These are phyloP conservation scores for Premnoplex brunnescens DNA, from an alignment of 2,797 vertebrate species.

Conservation along the genomic window DNA sequence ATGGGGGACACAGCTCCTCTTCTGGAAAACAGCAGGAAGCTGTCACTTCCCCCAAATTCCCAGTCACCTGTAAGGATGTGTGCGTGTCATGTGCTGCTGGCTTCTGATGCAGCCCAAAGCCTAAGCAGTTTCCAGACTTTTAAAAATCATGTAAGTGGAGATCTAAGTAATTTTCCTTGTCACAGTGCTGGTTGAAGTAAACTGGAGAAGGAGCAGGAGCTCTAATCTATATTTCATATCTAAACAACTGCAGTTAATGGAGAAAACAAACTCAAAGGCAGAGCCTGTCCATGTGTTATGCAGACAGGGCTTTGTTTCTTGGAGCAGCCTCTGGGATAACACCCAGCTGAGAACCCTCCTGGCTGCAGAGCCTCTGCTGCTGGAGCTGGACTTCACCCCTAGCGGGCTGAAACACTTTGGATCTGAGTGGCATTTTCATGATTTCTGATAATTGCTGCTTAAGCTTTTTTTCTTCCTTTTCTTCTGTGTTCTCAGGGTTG, in stretches of 20 bases:
- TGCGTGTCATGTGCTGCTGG: neutral
- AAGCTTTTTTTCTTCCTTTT: too few relatives aligned
- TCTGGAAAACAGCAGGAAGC: neutral
- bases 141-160: neutral
- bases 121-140: neutral
- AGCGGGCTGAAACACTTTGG: neutral
- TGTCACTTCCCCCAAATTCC: neutral
- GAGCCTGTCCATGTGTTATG: neutral
- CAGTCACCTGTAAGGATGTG: neutral
- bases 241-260: neutral
- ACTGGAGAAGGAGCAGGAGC: neutral
- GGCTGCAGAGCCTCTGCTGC: neutral
- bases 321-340: neutral
- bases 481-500: neutral
- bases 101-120: neutral
- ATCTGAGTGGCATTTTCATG: neutral
- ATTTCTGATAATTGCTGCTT: neutral
- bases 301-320: neutral
- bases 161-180: constrained; percentile 33
- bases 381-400: neutral
- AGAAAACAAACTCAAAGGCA: neutral
- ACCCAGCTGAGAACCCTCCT: neutral
- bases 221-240: neutral
- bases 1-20: fast-evolving
- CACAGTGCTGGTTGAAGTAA: neutral